Evolutionary conservation across 2,797 vertebrate species (phyloP), one percentile per base, ranked within the genome.

Genomic region (Chaenodraco wilsoni): DNA sequence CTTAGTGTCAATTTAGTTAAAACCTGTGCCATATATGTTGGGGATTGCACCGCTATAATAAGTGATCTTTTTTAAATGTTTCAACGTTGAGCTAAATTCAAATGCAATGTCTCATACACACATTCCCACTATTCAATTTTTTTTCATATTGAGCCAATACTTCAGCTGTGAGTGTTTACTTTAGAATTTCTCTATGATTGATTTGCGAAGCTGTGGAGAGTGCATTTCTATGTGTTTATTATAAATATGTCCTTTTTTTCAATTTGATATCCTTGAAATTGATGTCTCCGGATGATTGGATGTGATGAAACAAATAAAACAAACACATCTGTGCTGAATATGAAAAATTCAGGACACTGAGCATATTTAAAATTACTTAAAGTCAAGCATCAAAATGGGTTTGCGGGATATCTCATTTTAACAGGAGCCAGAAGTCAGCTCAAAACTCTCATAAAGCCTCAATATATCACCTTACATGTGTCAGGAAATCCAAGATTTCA

Each of bases 281-380:
- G 86, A 90, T 91, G 85, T 86, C 78, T 82, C 31, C 41, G 16
- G 50, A 50, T 88, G 83, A 91, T 88, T 84, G 84, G 78, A 89
- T 83, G 64, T 84, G 86, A 89, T 82, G 84, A 89, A 90, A 89
- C 89, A 90, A 92, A 90, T 92, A 92, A 92, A 89, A 87, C 74
- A 91, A 88, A 72, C 84, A 79, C 69, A 89, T 85, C 71, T 89
- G 83, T 85, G 88, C 86, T 85, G 88, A 86, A 90, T 92, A 88
- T 85, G 83, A 78, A 76, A 82, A 90, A 87, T 85, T 68, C 74
- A 44, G 79, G 79, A 83, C 83, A 87, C 64, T 74, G 78, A 88
- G 80, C 84, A 83, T 84, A 89, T 94, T 93, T 92, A 87, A 94
- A 94, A 93, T 93, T 86, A 92, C 87, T 91, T 93, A 89, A 89